These are phyloP conservation scores for Prenolepis imparis DNA, from an alignment of 2,888 invertebrate species.

Conservation along the genomic window DNA sequence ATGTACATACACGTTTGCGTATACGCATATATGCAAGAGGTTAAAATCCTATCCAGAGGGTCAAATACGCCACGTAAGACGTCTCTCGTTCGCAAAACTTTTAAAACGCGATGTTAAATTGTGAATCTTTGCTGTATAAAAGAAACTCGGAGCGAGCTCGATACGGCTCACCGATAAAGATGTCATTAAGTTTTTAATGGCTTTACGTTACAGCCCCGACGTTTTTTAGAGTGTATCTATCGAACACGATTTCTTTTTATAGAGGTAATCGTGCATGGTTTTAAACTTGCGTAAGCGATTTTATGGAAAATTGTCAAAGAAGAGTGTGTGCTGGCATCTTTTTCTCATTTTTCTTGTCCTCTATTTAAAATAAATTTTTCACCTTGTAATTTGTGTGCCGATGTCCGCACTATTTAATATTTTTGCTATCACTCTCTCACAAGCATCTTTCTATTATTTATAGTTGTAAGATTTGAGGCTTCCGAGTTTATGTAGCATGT, in stretches of 20 bases:
- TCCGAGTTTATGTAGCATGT: slow-evolving; percentile 3
- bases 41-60: slow-evolving; percentile 45
- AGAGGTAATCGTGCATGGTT: slow-evolving; percentile 31
- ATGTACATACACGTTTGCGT: slow-evolving; percentile 38
- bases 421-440: background rate
- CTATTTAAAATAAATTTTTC: slow-evolving; percentile 31
- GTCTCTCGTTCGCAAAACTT: slow-evolving; percentile 33
- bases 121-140: slow-evolving; percentile 20
- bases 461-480: background rate
- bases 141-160: slow-evolving; percentile 5
- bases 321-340: slow-evolving; percentile 22
- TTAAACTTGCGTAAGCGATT: slow-evolving; percentile 44
- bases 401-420: slow-evolving; percentile 8
- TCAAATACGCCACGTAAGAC: slow-evolving; percentile 58
- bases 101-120: slow-evolving; percentile 31
- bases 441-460: background rate
- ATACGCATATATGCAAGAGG: slow-evolving; percentile 43
- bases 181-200: slow-evolving; percentile 55
- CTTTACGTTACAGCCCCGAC: slow-evolving; percentile 34
- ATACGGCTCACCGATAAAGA: slow-evolving; percentile 47
- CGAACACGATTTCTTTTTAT: slow-evolving; percentile 34
- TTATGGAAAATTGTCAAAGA: slow-evolving; percentile 49
- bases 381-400: slow-evolving; percentile 18
- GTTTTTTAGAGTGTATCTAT: slow-evolving; percentile 37
- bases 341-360: slow-evolving; percentile 12